Conservation (phyloP, 2,888 invertebrate genomes). For the Apocheima hispidaria region DNA sequence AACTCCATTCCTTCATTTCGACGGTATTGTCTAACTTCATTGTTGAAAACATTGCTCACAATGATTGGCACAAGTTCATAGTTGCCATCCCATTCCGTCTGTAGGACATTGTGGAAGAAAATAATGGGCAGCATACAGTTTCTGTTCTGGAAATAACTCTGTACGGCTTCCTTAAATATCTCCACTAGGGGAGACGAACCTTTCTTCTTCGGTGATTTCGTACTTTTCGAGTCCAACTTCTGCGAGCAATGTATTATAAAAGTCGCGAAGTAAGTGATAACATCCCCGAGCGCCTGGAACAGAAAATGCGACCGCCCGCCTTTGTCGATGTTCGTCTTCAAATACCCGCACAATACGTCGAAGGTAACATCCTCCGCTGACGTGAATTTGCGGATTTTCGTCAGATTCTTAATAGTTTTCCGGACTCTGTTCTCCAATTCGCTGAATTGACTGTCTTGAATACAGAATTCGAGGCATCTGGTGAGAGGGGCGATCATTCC, state of each 20-base stretch:
- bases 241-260: conserved; percentile 88
- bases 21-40: conserved; percentile 87
- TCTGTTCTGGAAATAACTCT: conserved; percentile 87
- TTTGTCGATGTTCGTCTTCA: conserved; percentile 87
- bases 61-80: conserved; percentile 86
- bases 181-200: conserved; percentile 69
- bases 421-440: conserved; percentile 88
- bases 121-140: conserved; percentile 88
- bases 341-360: conserved; percentile 82
- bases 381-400: conserved; percentile 87
- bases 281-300: conserved; percentile 88
- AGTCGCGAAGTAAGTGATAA: conserved; percentile 87
- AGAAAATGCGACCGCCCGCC: conserved; percentile 87
- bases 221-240: conserved; percentile 68
- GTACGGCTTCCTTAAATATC: conserved; percentile 83
- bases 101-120: conserved; percentile 88
- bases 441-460: conserved; percentile 88
- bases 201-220: conserved; percentile 68
- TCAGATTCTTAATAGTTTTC: conserved; percentile 86
- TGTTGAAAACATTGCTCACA: conserved; percentile 86
- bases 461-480: conserved; percentile 89
- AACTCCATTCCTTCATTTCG: conserved; percentile 89
- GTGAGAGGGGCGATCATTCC: conserved; percentile 90
- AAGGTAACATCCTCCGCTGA: conserved; percentile 84
- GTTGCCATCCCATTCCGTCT: conserved; percentile 88